phyloP scores from a whole-genome alignment of 1,140 invertebrate species.

The Lucilia sericata region DNA sequence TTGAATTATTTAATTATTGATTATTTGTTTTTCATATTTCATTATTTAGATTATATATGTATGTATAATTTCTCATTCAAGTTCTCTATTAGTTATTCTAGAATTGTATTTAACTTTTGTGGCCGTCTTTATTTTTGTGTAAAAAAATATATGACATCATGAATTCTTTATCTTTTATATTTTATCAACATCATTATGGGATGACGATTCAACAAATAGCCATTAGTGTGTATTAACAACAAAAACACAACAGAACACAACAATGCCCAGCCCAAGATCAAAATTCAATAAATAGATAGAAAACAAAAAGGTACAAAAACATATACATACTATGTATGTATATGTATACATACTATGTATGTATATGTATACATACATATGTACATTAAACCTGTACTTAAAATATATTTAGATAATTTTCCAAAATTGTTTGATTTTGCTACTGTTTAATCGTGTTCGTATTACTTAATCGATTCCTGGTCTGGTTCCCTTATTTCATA shows the following conservation, averaged over 20 bases:
- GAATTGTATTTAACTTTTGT: neutral
- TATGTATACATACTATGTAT: no score
- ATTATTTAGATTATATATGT: no score
- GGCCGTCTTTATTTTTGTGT: neutral
- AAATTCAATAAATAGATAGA: slow-evolving; percentile 7
- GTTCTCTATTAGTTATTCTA: neutral
- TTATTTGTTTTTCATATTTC: no score
- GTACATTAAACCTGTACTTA: no score
- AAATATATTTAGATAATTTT: no score
- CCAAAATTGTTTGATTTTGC: no score
- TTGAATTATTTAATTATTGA: no score
- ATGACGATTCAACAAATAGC: slow-evolving; percentile 42
- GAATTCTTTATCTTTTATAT: neutral
- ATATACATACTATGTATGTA: no score
- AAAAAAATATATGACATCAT: slow-evolving; percentile 12
- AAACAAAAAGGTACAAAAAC: neutral
- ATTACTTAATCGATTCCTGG: no score
- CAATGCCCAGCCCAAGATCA: slow-evolving; percentile 23
- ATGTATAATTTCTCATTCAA: neutral
- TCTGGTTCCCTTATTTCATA: no score
- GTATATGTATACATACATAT: no score
- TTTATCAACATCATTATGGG: slow-evolving; percentile 31
- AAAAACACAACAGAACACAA: neutral
- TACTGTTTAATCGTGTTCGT: no score
- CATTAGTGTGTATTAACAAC: slow-evolving; percentile 36